Conservation (phyloP, 2,888 invertebrate species). For the Micropterix aruncella region DNA sequence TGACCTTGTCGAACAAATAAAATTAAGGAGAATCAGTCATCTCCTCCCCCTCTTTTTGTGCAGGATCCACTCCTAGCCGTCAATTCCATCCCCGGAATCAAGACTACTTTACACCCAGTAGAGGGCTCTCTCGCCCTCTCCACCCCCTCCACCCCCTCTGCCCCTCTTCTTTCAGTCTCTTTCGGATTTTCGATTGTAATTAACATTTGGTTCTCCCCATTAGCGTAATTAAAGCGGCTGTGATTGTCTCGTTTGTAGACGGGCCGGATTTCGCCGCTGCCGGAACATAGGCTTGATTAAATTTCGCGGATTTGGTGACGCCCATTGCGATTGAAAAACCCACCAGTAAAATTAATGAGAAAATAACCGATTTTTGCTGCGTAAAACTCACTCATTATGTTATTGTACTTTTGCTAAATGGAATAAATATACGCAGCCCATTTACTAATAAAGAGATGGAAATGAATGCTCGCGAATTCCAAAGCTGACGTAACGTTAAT, state of each 20-base stretch:
- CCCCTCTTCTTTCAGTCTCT: constrained; percentile 22
- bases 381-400: background rate
- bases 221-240: constrained; percentile 65
- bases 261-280: background rate
- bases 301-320: background rate
- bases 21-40: too few species aligned
- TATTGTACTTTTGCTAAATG: background rate
- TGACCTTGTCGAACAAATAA: too few species aligned
- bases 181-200: constrained; percentile 56
- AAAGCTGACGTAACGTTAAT: too few species aligned
- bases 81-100: background rate
- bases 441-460: too few species aligned
- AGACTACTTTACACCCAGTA: background rate
- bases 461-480: too few species aligned
- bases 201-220: constrained; percentile 60
- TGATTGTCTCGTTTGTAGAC: constrained; percentile 23
- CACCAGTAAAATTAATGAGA: background rate
- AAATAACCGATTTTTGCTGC: background rate
- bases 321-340: background rate
- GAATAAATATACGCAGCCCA: background rate
- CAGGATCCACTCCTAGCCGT: background rate
- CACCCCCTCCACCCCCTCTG: background rate
- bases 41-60: too few species aligned
- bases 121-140: background rate
- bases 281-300: background rate